Conservation (phyloP, 2,888 invertebrate species). For the Laothoe populi region DNA sequence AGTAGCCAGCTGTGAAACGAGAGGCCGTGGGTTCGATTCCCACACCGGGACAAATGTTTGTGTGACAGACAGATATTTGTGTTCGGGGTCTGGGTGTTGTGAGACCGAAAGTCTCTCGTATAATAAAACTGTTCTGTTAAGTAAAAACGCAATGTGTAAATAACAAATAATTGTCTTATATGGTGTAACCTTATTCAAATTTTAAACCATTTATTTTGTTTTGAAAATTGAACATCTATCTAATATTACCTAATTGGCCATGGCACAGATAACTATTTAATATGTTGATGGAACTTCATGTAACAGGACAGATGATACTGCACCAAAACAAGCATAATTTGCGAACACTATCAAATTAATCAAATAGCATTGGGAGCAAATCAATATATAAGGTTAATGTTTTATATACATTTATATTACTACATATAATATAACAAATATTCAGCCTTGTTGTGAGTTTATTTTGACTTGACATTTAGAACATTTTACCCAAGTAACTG, state of each 20-base stretch:
- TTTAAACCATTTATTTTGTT: not conserved
- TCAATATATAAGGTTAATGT: not conserved
- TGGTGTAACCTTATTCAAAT: not conserved
- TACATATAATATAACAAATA: not conserved
- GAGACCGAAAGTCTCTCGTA: too few species aligned
- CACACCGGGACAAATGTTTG: too few species aligned
- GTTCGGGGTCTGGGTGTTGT: too few species aligned
- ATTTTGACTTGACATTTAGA: not conserved
- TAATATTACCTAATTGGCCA: slow-evolving; percentile 27
- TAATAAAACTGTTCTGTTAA: too few species aligned
- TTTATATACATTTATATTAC: not conserved
- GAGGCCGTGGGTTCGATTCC: too few species aligned
- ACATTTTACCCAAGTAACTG: not conserved
- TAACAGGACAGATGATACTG: not conserved
- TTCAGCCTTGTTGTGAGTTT: not conserved
- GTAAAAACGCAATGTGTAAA: too few species aligned
- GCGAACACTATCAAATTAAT: slow-evolving; percentile 11
- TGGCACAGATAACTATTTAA: slow-evolving; percentile 10
- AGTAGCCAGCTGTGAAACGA: too few species aligned
- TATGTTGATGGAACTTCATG: not conserved
- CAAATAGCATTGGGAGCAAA: not conserved
- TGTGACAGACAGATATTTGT: too few species aligned
- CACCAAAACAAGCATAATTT: slow-evolving; percentile 3
- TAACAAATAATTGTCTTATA: not conserved
- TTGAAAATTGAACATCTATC: not conserved